phyloP scores from a whole-genome alignment of 2,888 invertebrate genomes.

The Parnassius smintheus region DNA sequence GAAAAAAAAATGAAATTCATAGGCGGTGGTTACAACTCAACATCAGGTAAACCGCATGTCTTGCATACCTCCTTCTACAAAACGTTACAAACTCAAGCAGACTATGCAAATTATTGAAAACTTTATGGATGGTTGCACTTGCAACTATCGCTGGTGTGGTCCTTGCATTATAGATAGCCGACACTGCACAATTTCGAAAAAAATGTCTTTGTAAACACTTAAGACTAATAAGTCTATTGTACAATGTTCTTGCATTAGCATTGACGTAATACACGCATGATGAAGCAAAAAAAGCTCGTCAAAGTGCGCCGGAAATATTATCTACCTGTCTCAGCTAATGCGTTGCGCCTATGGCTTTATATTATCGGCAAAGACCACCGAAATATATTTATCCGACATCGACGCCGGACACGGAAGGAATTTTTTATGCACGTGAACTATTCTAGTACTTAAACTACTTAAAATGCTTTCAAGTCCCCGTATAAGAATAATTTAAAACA shows the following conservation, averaged over 20 bases:
- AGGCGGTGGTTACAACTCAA: too few species aligned
- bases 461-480: too few species aligned
- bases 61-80: too few species aligned
- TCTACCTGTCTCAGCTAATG: not conserved
- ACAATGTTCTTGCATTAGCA: constrained; percentile 4
- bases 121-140: too few species aligned
- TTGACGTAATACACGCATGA: constrained; percentile 25
- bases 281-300: constrained; percentile 3
- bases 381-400: not conserved
- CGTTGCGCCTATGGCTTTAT: too few species aligned
- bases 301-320: constrained; percentile 5
- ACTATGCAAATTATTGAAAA: too few species aligned
- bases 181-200: not conserved
- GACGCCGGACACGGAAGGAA: not conserved
- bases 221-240: constrained; percentile 2
- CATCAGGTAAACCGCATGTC: too few species aligned
- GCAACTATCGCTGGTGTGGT: constrained; percentile 10
- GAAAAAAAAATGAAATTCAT: too few species aligned
- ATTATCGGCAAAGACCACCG: constrained; percentile 14
- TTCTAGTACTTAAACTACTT: too few species aligned
- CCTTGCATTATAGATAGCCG: not conserved
- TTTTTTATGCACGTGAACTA: not conserved
- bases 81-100: too few species aligned
- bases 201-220: constrained; percentile 10
- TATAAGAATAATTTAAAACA: too few species aligned